phyloP scores from a whole-genome alignment of 2,113 vertebrate genomes.

The Lophotis ruficrista region DNA sequence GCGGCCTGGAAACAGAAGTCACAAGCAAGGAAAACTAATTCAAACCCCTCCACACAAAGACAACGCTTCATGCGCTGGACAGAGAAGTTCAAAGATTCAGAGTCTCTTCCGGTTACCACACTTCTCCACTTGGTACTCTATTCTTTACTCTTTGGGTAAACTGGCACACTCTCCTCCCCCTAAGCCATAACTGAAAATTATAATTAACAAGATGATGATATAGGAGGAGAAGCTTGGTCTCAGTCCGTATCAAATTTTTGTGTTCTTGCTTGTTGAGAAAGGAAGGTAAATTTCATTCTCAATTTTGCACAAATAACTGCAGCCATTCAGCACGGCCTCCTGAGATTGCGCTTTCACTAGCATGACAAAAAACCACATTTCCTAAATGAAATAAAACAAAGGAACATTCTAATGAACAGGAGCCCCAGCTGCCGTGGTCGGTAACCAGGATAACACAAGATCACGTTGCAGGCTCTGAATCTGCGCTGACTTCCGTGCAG shows the following conservation, averaged over 20 bases:
- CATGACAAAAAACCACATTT: neutral
- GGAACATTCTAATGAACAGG: rapidly evolving
- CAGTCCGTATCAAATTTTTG: neutral
- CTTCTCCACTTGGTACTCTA: neutral
- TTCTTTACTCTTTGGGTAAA: neutral
- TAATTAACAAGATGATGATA: neutral
- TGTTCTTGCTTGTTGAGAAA: neutral
- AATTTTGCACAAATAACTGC: neutral
- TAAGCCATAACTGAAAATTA: neutral
- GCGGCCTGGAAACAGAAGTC: neutral
- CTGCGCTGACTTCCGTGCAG: neutral
- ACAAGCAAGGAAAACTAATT: neutral
- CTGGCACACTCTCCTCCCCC: neutral
- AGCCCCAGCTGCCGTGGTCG: neutral
- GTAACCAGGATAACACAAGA: neutral
- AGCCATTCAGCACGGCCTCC: neutral
- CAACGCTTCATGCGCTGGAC: neutral
- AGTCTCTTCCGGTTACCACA: neutral
- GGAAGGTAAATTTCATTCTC: neutral
- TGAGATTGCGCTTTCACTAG: neutral
- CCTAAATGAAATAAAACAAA: neutral
- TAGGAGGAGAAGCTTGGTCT: neutral
- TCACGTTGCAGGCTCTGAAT: neutral
- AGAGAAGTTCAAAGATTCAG: neutral
- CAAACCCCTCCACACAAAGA: neutral